phyloP scores from a whole-genome alignment of 2,888 invertebrate genomes.

The Drosophila kanekoi region DNA sequence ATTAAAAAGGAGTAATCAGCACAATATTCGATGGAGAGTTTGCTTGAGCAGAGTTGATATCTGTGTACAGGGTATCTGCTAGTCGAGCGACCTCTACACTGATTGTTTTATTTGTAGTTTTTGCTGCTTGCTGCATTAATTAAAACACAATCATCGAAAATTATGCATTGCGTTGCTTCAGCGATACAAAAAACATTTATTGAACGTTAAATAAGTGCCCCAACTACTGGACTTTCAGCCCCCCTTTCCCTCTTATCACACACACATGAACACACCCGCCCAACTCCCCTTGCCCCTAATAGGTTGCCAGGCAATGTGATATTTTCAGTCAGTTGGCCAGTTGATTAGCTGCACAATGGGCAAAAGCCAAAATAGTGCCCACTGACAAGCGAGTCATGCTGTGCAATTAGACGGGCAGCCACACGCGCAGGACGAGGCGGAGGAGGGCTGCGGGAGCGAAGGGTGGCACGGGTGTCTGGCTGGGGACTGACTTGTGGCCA shows the following conservation, averaged over 20 bases:
- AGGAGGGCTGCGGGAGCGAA: background rate
- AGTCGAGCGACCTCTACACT: background rate
- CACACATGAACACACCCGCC: background rate
- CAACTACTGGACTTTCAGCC: background rate
- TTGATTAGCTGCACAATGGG: slow-evolving; percentile 64
- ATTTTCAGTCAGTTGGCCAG: slow-evolving; percentile 48
- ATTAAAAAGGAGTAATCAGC: no score
- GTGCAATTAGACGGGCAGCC: slow-evolving; percentile 50
- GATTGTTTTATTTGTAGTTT: background rate
- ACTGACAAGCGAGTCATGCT: slow-evolving; percentile 43
- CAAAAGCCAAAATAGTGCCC: slow-evolving; percentile 26
- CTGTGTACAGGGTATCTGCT: slow-evolving; percentile 2
- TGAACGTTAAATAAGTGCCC: slow-evolving; percentile 46
- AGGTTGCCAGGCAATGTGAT: slow-evolving; percentile 41
- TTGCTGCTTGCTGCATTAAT: slow-evolving; percentile 56
- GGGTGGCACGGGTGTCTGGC: background rate
- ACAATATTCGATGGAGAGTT: no score
- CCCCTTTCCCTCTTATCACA: no score
- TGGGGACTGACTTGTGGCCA: slow-evolving; percentile 32
- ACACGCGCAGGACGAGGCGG: background rate
- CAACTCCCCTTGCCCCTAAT: slow-evolving; percentile 7
- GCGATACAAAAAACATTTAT: slow-evolving; percentile 63
- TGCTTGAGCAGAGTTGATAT: no score
- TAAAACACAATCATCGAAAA: slow-evolving; percentile 73
- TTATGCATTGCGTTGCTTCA: slow-evolving; percentile 62